Evolutionary conservation across 1,140 invertebrate genomes (phyloP), one percentile per base, ranked within the genome.

Genomic region (Leucophenga varia): DNA sequence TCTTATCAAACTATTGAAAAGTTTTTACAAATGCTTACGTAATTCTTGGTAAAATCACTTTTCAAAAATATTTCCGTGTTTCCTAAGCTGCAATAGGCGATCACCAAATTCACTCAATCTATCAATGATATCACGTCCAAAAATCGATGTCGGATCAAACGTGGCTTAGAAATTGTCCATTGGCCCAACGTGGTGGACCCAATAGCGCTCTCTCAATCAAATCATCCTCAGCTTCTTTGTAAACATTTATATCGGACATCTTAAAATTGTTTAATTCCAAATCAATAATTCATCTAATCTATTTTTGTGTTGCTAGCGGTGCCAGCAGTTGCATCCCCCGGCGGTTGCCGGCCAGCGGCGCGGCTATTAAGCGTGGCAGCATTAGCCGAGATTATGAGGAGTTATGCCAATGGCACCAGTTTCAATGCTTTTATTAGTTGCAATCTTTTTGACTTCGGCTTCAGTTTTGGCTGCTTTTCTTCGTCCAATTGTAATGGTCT

Each of bases 21-120:
- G 55, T 59, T 10, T 48, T 14, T 42, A 25, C 8, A n/a, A 22
- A 2, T 30, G 55, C 63, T 59, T 35, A 74, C 72, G 61, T 74
- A 74, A 31, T 74, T 74, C 8, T 51, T 53, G 6, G 58, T 72
- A 21, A 74, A 74, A 16, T 63, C 64, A 10, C 59, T 59, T n/a
- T 61, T 56, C 17, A 74, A 74, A 48, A 74, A 74, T 0, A 51
- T 47, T 30, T 72, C 69, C 18, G 55, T 40, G 34, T 51, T 22
- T 64, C 13, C 56, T 35, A 3, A 73, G 47, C 20, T 65, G 32
- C 44, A 64, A 49, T 1, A 73, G 44, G n/a, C 55, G 54, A 8
- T 55, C 49, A 30, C 59, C 57, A 18, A 73, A 36, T 5, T 57
- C 48, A 22, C 45, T 44, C 8, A 73, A 13, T 25, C 56, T 54